Conservation (phyloP, 2,113 vertebrate genomes). For the Gavialis gangeticus region DNA sequence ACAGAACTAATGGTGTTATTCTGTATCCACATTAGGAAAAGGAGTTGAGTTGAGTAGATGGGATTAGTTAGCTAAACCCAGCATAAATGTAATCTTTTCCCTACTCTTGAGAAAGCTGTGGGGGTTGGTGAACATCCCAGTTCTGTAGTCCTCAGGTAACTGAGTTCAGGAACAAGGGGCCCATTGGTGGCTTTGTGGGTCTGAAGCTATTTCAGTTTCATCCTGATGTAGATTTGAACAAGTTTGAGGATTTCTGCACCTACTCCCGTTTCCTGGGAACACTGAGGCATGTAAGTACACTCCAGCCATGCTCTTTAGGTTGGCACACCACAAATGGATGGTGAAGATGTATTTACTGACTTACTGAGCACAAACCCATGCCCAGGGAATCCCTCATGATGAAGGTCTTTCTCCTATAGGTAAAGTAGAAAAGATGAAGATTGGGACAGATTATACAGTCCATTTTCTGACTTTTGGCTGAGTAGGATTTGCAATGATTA, state of each 20-base stretch:
- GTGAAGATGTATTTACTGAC: neutral
- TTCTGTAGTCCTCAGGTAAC: neutral
- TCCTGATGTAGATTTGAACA: neutral
- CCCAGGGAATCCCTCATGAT: too few relatives aligned
- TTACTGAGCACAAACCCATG: neutral
- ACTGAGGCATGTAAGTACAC: neutral
- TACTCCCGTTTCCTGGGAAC: neutral
- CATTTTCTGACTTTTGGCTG: neutral
- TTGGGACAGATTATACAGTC: neutral
- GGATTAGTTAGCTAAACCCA: neutral
- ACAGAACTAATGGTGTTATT: neutral
- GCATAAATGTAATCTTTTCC: neutral
- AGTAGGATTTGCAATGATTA: neutral
- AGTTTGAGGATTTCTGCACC: neutral
- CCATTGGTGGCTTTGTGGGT: neutral
- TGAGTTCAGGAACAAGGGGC: neutral
- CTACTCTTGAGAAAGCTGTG: neutral
- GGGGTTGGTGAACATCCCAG: neutral
- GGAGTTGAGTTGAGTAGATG: neutral
- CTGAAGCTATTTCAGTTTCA: neutral
- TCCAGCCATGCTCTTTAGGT: fast-evolving
- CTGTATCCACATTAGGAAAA: neutral
- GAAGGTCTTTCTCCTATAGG: neutral
- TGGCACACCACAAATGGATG: neutral
- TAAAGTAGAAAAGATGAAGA: neutral